A percentile compares a stretch with the other conserved stretches of the same genome.
These are phyloP conservation scores for Volucella inanis DNA, from an alignment of 2,888 invertebrate genomes.

Conservation along the genomic window DNA sequence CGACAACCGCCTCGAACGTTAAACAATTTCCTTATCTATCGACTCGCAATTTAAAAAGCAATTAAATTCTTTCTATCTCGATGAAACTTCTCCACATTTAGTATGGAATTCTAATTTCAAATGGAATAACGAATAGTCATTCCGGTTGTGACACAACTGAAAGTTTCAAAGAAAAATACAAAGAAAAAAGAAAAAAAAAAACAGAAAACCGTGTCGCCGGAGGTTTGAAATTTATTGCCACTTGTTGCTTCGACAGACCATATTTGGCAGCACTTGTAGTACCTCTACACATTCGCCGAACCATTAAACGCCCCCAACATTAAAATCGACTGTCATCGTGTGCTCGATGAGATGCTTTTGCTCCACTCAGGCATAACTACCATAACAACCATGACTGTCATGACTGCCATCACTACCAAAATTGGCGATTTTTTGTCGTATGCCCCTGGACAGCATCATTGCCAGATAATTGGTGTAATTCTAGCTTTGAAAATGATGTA, in stretches of 20 bases:
- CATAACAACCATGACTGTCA: constrained; percentile 13
- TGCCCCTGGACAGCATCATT: constrained; percentile 37
- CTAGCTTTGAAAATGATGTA: constrained; percentile 47
- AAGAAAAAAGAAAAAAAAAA: background rate
- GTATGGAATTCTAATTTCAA: background rate
- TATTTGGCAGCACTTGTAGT: constrained; percentile 26
- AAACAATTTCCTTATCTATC: constrained; percentile 46
- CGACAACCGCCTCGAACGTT: constrained; percentile 39
- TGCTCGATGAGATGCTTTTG: background rate
- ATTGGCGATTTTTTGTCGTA: constrained; percentile 43
- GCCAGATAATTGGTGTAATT: constrained; percentile 57
- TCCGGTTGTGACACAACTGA: background rate
- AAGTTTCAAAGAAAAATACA: background rate
- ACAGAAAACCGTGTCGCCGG: background rate
- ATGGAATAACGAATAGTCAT: background rate
- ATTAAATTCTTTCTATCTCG: constrained; percentile 33
- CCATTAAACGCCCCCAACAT: constrained; percentile 31
- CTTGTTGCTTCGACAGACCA: constrained; percentile 33
- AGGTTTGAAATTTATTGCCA: constrained; percentile 17
- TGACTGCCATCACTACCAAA: constrained; percentile 35
- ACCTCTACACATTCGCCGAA: constrained; percentile 2
- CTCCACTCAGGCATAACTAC: constrained; percentile 49
- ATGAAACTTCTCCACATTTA: background rate
- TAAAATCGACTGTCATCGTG: constrained; percentile 15
- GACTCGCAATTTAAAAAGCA: constrained; percentile 52